Base-by-base conservation (phyloP, 2,113 vertebrate genomes). In the Thryonomys swinderianus region DNA sequence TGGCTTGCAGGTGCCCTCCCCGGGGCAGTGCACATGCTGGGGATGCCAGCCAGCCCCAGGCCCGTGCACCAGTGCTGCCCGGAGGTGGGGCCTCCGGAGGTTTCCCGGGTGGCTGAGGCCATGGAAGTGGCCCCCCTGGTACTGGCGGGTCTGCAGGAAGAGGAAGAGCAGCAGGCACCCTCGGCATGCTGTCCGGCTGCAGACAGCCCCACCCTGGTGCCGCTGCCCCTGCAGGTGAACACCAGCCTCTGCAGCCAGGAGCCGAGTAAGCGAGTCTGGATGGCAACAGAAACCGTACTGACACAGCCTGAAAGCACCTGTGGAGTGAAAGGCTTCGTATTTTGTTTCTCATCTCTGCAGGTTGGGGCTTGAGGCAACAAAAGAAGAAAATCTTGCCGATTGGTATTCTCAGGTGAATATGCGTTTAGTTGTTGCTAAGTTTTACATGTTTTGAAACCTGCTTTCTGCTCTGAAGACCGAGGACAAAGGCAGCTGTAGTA, bases 331-430 rank as follows among this genome's bases (percentile, higher is more conserved):
- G 27, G 32, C 81, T 87, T 69, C 42, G 84, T n/a, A 20, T 82
- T 93, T 90, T 32, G 71, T 97, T 97, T 96, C 23, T 95, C 37
- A 42, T 89, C 57, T 88, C 13, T 53, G 0, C 81, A 99, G 99
- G 94, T 97, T 99, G 98, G 99, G 99, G 83, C 98, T 99, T 89
- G 99, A 99, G 98, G 99, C 98, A 48, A 99, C 99, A 98, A 99
- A 99, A 97, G 99, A 99, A 98, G 99, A 99, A 97, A 99, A 99
- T 96, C 98, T 99, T 94, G 98, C 99, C 53, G 99, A 99, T 55
- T 99, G 99, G 99, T 99, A 99, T 96, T 99, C 99, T 96, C 99
- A 99, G 98, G 99, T 99, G 98, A 95, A 97, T 95, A n/a, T 42
- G 20, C 2, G 25, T 57, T 96, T 57, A 61, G 2, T 82, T 93